Conservation (phyloP, 2,888 invertebrate species). For the Megalurothrips usitatus region DNA sequence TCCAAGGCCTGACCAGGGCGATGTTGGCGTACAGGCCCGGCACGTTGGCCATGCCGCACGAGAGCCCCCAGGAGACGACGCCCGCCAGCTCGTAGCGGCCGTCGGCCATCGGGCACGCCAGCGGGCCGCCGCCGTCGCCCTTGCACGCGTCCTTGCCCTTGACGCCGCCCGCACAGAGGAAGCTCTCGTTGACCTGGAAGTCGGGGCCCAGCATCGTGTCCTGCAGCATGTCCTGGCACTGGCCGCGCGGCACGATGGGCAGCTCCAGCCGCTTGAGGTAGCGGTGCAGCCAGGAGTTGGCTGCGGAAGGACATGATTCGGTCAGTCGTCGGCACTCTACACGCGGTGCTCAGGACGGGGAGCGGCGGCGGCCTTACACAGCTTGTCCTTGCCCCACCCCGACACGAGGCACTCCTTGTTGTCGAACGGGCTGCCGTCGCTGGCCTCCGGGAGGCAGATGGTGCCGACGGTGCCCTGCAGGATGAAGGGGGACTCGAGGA, state of each 20-base stretch:
- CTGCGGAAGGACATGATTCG: constrained; percentile 45
- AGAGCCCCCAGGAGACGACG: constrained; percentile 84
- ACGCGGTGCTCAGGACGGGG: not conserved
- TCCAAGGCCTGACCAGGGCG: constrained; percentile 64
- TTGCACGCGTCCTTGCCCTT: constrained; percentile 69
- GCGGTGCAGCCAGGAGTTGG: constrained; percentile 59
- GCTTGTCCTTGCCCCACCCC: constrained; percentile 74
- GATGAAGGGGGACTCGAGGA: constrained; percentile 54
- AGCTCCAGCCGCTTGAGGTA: constrained; percentile 69
- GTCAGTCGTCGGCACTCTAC: not conserved
- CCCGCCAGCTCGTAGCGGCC: constrained; percentile 69
- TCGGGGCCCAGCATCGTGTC: constrained; percentile 60
- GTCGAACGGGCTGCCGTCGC: constrained; percentile 47
- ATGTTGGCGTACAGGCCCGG: constrained; percentile 80
- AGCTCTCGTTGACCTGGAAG: constrained; percentile 64
- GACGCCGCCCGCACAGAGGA: constrained; percentile 76
- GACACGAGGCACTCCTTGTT: constrained; percentile 59
- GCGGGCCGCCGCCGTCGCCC: constrained; percentile 76
- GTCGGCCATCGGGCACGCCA: constrained; percentile 60
- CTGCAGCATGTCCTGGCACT: constrained; percentile 59
- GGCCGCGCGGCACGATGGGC: constrained; percentile 57
- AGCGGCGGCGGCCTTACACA: constrained; percentile 51
- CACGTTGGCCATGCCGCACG: constrained; percentile 64
- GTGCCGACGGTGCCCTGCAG: constrained; percentile 65
- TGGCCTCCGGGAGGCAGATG: constrained; percentile 62